Base-by-base conservation (phyloP, 1,140 invertebrate species). In the Globodera ellingtonae region DNA sequence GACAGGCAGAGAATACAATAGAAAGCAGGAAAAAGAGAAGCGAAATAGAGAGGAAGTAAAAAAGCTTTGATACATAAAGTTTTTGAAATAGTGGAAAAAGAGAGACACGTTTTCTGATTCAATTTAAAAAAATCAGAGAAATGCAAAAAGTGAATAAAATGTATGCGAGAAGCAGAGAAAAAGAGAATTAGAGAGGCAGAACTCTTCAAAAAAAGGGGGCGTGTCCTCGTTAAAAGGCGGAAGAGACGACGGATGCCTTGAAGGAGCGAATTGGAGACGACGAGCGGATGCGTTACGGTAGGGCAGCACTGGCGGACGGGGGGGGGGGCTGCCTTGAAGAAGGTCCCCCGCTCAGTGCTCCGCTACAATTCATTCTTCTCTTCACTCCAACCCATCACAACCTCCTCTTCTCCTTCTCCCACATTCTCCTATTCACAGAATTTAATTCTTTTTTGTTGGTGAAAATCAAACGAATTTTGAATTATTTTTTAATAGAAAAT, bases 311-410 rank as follows among this genome's bases (percentile, higher is more conserved):
- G 50, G 50, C 7, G 50, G 10, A 62, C 10, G 15, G 56, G 56
- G 15, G 56, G 56, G 56, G 56, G 56, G 56, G 56, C 56, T 62
- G 56, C 56, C 56, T 62, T 62, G 56, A 62, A 62, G 56, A 62
- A 62, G 18, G 13, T 10, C 56, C 6, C 56, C 35, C 35, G 35
- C 35, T 35, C 35, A 35, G 35, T 35, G 35, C 35, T 6, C 56
- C 56, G 56, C 56, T 62, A 10, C 10, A 18, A 18, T 62, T 18
- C 56, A 62, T 62, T 62, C 56, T 62, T 62, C 15, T 52, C 52
- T 52, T 52, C 15, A 18, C 56, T 18, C 56, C 56, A 62, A 62
- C 18, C 18, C 56, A 62, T 18, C 56, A 13, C 10, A 62, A 18
- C 6, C 6, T 50, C 56, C 56, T 18, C 6, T 62, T 15, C 18